Evolutionary conservation across 1,140 invertebrate species (phyloP), one percentile per base, ranked within the genome.

Genomic region (Eurytemora carolleeae): DNA sequence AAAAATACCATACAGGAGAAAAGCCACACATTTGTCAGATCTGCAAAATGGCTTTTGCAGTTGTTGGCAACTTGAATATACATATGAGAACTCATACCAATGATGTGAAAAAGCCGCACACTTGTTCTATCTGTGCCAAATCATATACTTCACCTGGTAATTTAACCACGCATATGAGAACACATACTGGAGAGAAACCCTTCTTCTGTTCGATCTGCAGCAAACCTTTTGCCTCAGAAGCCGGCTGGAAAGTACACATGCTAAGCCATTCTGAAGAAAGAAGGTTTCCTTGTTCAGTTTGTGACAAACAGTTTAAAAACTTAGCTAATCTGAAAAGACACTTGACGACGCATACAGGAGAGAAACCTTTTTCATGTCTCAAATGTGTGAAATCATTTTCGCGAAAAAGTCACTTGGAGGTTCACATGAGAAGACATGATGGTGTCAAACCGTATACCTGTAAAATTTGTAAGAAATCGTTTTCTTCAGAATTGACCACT

Each of bases 31-130:
- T 73, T 31, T 80, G 78, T 67, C 72, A 75, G 55, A 71, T 82
- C 18, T 85, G 83, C 66, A 73, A 76, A 16, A 82, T 82, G 65
- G 76, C 76, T 3, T 85, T 85, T 71, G n/a, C n/a, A n/a, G n/a
- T n/a, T n/a, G n/a, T n/a, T n/a, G n/a, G n/a, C n/a, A n/a, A n/a
- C n/a, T n/a, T n/a, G n/a, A n/a, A n/a, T n/a, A n/a, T n/a, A n/a
- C n/a, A n/a, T n/a, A n/a, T n/a, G n/a, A n/a, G n/a, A n/a, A n/a
- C n/a, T n/a, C n/a, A n/a, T n/a, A n/a, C n/a, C n/a, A n/a, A n/a
- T n/a, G n/a, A n/a, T n/a, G 73, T 80, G 0, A 74, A 81, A 61
- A 77, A 78, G 66, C 73, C 73, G 21, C 73, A 75, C 64, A n/a
- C n/a, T n/a, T n/a, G n/a, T n/a, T n/a, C n/a, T n/a, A n/a, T n/a